phyloP scores from a whole-genome alignment of 2,113 vertebrate genomes.

The Chaetorhynchus papuensis region DNA sequence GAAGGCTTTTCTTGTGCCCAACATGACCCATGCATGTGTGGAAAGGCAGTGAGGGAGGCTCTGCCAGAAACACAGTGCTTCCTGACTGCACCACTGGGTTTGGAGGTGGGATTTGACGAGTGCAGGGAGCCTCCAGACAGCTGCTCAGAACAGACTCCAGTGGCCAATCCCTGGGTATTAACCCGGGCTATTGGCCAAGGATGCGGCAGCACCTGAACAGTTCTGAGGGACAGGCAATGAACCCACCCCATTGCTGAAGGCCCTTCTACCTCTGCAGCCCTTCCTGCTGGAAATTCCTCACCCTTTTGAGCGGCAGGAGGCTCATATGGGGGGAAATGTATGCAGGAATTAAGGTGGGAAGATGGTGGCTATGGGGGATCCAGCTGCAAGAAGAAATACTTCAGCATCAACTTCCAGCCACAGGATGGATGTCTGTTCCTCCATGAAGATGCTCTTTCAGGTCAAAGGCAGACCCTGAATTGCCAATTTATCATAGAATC shows the following conservation, averaged over 20 bases:
- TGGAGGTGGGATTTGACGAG: background rate
- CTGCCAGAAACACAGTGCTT: background rate
- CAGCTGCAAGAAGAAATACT: background rate
- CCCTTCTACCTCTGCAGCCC: background rate
- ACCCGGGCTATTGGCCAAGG: background rate
- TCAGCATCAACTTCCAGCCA: background rate
- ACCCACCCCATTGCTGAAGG: background rate
- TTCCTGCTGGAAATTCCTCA: background rate
- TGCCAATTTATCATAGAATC: background rate
- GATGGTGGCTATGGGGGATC: background rate
- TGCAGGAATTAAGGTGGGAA: fast-evolving
- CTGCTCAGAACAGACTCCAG: background rate
- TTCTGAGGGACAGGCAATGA: background rate
- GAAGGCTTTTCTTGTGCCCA: background rate
- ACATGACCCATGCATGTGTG: background rate
- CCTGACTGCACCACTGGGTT: background rate
- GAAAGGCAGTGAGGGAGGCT: background rate
- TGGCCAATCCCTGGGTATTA: background rate
- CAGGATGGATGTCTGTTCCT: background rate
- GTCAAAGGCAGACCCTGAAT: background rate
- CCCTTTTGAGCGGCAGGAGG: background rate
- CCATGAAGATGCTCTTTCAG: background rate
- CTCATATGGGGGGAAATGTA: background rate
- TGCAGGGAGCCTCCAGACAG: background rate
- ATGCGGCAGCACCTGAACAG: background rate